These are phyloP conservation scores for Spinibarbus caldwelli DNA, from an alignment of 2,797 vertebrate species.

Conservation along the genomic window DNA sequence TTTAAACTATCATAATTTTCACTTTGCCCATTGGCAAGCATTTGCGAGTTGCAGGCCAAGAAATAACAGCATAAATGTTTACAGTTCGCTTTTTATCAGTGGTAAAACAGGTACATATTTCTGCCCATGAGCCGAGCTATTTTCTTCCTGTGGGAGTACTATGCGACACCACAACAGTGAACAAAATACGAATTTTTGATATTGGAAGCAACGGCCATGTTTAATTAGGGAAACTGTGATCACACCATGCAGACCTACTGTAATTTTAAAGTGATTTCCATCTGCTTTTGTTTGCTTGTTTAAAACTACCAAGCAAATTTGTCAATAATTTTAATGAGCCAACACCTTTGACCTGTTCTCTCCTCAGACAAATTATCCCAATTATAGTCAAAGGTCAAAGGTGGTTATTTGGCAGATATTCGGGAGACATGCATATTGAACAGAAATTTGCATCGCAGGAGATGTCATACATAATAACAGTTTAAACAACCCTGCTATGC, in stretches of 20 bases:
- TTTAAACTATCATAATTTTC: conserved; percentile 20
- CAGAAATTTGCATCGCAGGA: conserved; percentile 25
- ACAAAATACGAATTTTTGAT: conserved; percentile 26
- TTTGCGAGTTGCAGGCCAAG: conserved; percentile 32
- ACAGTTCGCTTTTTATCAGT: conserved; percentile 32
- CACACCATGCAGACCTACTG: conserved; percentile 26
- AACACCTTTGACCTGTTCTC: conserved; percentile 8
- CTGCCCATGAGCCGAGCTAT: conserved; percentile 12
- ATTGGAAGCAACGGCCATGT: conserved; percentile 17
- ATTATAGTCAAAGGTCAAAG: conserved; percentile 38
- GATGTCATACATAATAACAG: conserved; percentile 39
- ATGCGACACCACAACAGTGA: conserved; percentile 38
- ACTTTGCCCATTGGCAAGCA: conserved; percentile 20
- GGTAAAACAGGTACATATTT: conserved; percentile 38
- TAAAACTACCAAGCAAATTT: conserved; percentile 21
- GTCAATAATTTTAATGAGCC: conserved; percentile 22
- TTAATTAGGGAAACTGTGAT: conserved; percentile 48
- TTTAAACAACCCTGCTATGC: conserved; percentile 36
- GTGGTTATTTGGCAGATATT: conserved; percentile 45
- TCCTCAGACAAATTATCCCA: conserved; percentile 23
- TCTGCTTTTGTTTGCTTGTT: conserved; percentile 29
- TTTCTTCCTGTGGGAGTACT: conserved; percentile 38
- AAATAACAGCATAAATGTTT: conserved; percentile 36
- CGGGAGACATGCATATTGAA: conserved; percentile 38
- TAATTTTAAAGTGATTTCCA: conserved; percentile 28